Conservation (phyloP, 2,113 vertebrate genomes). For the Nerophis lumbriciformis region DNA sequence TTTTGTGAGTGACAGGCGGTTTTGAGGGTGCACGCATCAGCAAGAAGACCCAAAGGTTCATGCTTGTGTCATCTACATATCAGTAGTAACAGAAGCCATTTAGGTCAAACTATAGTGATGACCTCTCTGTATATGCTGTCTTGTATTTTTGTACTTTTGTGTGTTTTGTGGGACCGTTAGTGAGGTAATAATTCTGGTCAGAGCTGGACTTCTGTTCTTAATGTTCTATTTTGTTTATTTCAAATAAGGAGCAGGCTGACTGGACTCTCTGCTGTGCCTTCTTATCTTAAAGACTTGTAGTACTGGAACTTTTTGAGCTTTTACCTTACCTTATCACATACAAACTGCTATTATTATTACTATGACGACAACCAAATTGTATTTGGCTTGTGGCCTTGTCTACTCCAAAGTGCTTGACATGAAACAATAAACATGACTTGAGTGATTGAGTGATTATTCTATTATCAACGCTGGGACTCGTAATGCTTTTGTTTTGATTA, state of each 20-base stretch:
- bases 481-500: too few relatives aligned
- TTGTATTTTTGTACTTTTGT: slow-evolving; percentile 37
- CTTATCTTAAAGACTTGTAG: slow-evolving; percentile 27
- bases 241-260: slow-evolving; percentile 37
- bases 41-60: slow-evolving; percentile 18
- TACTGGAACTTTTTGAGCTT: slow-evolving; percentile 32
- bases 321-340: slow-evolving; percentile 46
- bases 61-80: slow-evolving; percentile 29
- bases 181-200: slow-evolving; percentile 36
- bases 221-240: slow-evolving; percentile 21
- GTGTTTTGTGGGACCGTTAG: slow-evolving; percentile 44
- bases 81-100: slow-evolving; percentile 43
- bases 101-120: slow-evolving; percentile 24
- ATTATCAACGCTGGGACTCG: too few relatives aligned
- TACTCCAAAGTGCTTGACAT: slow-evolving; percentile 70
- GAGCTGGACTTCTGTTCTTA: slow-evolving; percentile 23
- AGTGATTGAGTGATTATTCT: too few relatives aligned
- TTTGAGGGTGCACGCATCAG: slow-evolving; percentile 11
- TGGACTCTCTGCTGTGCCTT: slow-evolving; percentile 51
- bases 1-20: too few relatives aligned
- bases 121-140: slow-evolving; percentile 26
- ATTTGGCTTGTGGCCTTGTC: slow-evolving; percentile 71
- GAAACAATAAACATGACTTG: slow-evolving; percentile 63
- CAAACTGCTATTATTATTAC: slow-evolving; percentile 54
- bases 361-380: slow-evolving; percentile 64